Conservation (phyloP, 30 jellyfish, hydroid and myxozoan genomes). For the Cassiopea andromeda region DNA sequence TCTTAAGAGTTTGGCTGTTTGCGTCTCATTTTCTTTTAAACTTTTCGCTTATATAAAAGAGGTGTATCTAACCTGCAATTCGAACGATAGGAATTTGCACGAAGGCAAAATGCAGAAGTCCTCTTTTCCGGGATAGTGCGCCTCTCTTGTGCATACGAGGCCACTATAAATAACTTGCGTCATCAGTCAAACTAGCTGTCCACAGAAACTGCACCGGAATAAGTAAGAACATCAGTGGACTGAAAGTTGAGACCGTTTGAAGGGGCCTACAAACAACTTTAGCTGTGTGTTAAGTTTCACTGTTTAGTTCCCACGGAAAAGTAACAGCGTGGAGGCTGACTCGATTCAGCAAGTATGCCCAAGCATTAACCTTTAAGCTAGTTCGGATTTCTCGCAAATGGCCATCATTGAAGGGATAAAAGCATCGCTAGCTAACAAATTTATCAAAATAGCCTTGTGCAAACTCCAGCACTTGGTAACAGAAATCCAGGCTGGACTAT, state of each 20-base stretch:
- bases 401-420: neutral
- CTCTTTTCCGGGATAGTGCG: neutral
- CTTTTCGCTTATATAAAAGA: no score
- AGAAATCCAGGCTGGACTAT: slow-evolving; percentile 5
- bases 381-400: slow-evolving; percentile 2
- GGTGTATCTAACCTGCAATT: no score
- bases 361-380: slow-evolving; percentile 40
- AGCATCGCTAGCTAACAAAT: neutral
- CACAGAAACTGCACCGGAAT: neutral
- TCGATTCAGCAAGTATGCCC: slow-evolving; percentile 12
- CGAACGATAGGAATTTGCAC: neutral
- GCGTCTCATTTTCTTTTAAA: no score
- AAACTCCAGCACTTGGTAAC: slow-evolving; percentile 12
- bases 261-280: neutral
- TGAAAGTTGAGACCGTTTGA: neutral
- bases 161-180: neutral
- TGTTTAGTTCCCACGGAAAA: slow-evolving; percentile 33
- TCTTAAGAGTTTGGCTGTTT: no score
- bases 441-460: slow-evolving; percentile 1
- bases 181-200: neutral
- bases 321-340: slow-evolving; percentile 30
- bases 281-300: neutral
- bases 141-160: neutral
- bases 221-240: neutral
- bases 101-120: neutral